Base-by-base conservation (phyloP, 2,113 vertebrate genomes). In the Xerus inauris region DNA sequence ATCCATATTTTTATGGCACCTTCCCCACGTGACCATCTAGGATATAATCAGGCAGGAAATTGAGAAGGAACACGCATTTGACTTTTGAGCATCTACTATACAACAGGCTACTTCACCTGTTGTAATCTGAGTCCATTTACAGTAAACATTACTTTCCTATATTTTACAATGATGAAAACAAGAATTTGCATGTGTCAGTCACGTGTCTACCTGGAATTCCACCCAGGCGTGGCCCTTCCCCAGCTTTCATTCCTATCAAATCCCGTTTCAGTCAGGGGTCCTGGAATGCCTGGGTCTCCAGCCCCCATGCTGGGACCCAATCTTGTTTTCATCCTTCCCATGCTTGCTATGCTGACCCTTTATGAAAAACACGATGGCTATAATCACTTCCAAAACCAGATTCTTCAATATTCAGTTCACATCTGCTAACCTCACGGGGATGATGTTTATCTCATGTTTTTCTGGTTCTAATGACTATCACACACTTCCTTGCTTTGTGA, bases 381-480 rank as follows among this genome's bases (percentile, higher is more conserved):
- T 11, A 49, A 94, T 38, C 35, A 75, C 16, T 4, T 87, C 54
- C 65, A 22, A 80, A 91, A n/a, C 26, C 42, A 64, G 57, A 64
- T 57, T 84, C 69, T 72, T 90, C 62, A 64, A 4, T 49, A 94
- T 72, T 67, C 45, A 8, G 7, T 49, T 38, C 76, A 26, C 45
- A 91, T 80, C 72, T 28, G 69, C 86, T 72, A 42, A 86, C 42
- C 49, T 35, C 26, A 83, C 3, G 11, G 38, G 12, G 9, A 71
- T 5, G 54, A 91, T 57, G n/a, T 84, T 75, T 81, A 62, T 40
- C 84, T 89, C 19, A 3, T 49, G n/a, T 40, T 64, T 49, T 51
- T 92, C 75, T 49, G 42, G 67, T 89, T 80, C 75, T 95, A 95
- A 95, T 81, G 83, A 87, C 91, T 83, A 90, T 93, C 91, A 73